Evolutionary conservation across 1,140 invertebrate genomes (phyloP), one percentile per base, ranked within the genome.

Genomic region (Trigoniulus corallinus): DNA sequence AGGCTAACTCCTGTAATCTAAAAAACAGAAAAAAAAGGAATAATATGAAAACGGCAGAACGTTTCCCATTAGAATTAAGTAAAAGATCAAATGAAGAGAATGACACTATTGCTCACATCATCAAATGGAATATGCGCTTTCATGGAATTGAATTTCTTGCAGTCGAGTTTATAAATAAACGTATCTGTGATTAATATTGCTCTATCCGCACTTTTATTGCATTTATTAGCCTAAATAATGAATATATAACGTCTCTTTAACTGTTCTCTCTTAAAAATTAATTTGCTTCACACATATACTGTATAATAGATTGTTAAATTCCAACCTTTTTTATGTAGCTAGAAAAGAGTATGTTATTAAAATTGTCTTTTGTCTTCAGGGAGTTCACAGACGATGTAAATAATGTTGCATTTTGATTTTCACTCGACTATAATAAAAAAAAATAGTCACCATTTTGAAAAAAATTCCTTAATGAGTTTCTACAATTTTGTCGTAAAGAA

Each of bases 101-200:
- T 15, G 7, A 34, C 15, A 15, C 7, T 34, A 7, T 13, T 26
- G 55, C 69, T 67, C 59, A 88, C 83, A 67, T 88, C 81, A 46
- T 76, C 72, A 42, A 94, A 80, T 2, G 76, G 76, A 60, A 83
- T 82, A 18, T 81, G 81, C 57, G 85, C 81, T 60, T 82, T 86
- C 73, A 97, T 77, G 25, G 79, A 77, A 61, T 85, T 89, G 64
- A 95, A 96, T 58, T 76, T 77, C 39, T 73, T 74, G 23, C 71
- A 73, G 56, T 97, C 89, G 54, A 97, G 69, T 66, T 97, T 97
- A 64, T 86, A 93, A 54, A 98, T 79, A 23, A 74, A 75, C 4
- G 77, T 73, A 57, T 95, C 89, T 0, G 93, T 96, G 40, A 98
- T 70, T 10, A 95, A 71, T 44, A 97, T 64, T 2, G 84, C 86